Base-by-base conservation (phyloP, 2,113 vertebrate species). In the Meleagris gallopavo region DNA sequence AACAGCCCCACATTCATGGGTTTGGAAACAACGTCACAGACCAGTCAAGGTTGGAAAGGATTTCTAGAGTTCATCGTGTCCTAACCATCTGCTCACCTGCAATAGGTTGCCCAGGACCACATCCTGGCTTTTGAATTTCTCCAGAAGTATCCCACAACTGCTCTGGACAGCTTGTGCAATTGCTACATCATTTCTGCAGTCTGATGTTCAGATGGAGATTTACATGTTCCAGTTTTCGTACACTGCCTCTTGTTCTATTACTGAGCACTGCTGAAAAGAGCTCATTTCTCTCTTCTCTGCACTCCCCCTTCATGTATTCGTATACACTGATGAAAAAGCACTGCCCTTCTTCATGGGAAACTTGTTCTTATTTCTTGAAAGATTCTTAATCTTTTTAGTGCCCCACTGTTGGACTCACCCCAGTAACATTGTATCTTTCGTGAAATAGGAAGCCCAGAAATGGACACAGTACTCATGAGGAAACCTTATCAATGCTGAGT, bases 121-220 rank as follows among this genome's bases (percentile, higher is more conserved):
- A 3, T 55, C 7, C 32, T 8, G 38, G 9, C 22, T 86, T 88
- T 70, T 55, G 17, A 78, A 29, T 3, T 30, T n/a, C 41, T 70
- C 32, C 10, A 43, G n/a, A 10, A 3, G 22, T 6, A 43, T 2
- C 62, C 40, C n/a, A 14, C 27, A 67, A 40, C 6, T 41, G n/a
- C 4, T 19, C 27, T 41, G 10, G 16, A 8, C 9, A 48, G 22
- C 2, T 7, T 41, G 19, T 67, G 13, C 13, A 17, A 45, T 17
- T 0, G 0, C 2, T 67, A 4, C 1, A 8, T 38, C 29, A 77
- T 22, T 6, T 13, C n/a, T 24, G 36, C 6, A 10, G 9, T 17
- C 24, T 60, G 21, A 48, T 25, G 7, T 52, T 76, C 29, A 72
- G 17, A n/a, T 20, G 10, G 8, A 75, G 8, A 7, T 2, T 66